phyloP scores from a whole-genome alignment of 1,140 invertebrate genomes.

The Trissolcus basalis region DNA sequence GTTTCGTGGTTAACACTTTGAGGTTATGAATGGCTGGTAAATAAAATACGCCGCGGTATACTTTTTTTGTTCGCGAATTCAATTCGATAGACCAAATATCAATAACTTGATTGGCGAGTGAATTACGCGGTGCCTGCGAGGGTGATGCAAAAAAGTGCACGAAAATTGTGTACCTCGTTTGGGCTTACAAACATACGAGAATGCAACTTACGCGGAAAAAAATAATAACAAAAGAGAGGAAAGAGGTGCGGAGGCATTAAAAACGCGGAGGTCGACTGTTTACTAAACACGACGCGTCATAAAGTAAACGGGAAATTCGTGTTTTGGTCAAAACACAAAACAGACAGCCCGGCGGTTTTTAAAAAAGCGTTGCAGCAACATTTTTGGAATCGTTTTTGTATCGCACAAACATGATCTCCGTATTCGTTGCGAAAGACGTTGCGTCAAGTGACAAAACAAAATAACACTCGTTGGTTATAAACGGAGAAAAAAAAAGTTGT shows the following conservation, averaged over 20 bases:
- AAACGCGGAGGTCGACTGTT: constrained; percentile 14
- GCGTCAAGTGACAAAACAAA: too few relatives aligned
- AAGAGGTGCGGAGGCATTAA: constrained; percentile 23
- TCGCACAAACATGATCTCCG: too few relatives aligned
- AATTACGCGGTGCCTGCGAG: background rate
- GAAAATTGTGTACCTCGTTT: too few relatives aligned
- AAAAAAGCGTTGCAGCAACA: constrained; percentile 15
- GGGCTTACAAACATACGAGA: constrained; percentile 5
- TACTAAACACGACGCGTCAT: constrained; percentile 34
- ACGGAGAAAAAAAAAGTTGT: too few relatives aligned
- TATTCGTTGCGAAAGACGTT: constrained; percentile 10
- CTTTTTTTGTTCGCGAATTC: background rate
- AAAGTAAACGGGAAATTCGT: constrained; percentile 40
- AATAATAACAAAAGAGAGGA: background rate
- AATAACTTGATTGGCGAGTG: constrained; percentile 12
- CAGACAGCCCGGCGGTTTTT: constrained; percentile 15
- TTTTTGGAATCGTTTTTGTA: background rate
- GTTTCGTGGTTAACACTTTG: too few relatives aligned
- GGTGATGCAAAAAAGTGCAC: too few relatives aligned
- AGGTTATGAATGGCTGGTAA: too few relatives aligned
- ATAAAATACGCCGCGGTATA: background rate
- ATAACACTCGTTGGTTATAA: too few relatives aligned
- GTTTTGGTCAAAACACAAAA: constrained; percentile 42
- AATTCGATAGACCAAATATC: background rate
- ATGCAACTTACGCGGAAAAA: constrained; percentile 18